Base-by-base conservation (phyloP, 2,797 vertebrate species). In the Sebastes miniatus region DNA sequence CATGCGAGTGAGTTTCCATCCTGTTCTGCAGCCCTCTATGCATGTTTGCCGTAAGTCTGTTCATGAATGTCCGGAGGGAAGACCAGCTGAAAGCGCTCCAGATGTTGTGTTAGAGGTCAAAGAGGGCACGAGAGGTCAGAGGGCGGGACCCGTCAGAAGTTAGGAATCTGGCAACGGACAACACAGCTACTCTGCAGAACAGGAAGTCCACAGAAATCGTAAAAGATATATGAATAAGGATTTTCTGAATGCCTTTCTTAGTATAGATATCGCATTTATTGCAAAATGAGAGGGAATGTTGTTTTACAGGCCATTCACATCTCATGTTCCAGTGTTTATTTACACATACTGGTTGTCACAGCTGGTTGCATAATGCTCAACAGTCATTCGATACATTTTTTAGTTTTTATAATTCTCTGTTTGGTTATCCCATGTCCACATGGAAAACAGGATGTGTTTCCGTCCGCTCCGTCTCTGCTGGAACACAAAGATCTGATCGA, bases 371-470 rank as follows among this genome's bases (percentile, higher is more conserved):
- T 62, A 63, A 63, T 7, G 16, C 43, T 68, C 72, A 68, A 24
- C 13, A 57, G 71, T 62, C 52, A 59, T 64, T 77, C 47, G 39
- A 85, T 81, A 70, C 6, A 20, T 36, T 70, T 59, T 56, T 50
- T 5, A 5, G 9, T 62, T 52, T 22, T 72, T 80, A 47, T 0
- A n/a, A 61, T 68, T 47, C 31, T 4, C 13, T 62, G 71, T 85
- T 86, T 74, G 47, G 62, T 85, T 76, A 71, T 76, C 76, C 80
- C 69, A 29, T 57, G 67, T 83, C 70, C 79, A 81, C 79, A 79
- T 80, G 47, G 69, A 86, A 87, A 91, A 89, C 93, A 89, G 90
- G 90, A 92, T 80, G 74, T 18, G 69, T 83, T 87, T 87, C 79
- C 71, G 29, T 29, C 68, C 6, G 2, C 67, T 36, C 54, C 29